Evolutionary conservation across 2,888 invertebrate species (phyloP), one percentile per base, ranked within the genome.

Genomic region (Scaptomyza caliginosa): DNA sequence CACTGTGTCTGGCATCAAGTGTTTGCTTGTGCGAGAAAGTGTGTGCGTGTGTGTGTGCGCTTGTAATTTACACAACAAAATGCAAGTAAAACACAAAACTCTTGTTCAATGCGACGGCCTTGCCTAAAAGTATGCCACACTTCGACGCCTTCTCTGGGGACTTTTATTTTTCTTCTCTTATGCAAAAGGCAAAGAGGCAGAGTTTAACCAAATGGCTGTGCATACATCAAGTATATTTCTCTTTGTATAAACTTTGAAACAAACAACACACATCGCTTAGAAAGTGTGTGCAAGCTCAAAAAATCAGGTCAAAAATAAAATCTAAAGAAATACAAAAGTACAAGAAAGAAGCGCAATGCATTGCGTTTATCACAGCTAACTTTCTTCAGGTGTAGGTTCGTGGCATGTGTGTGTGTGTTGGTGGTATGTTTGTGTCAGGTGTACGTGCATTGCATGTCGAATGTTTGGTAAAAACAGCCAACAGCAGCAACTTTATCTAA

Each of bases 401-500:
- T 42, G 46, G n/a, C n/a, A n/a, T 26, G 40, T 26, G 63, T 56
- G 39, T 57, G 26, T 50, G 58, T 26, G 39, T 50, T 36, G 26
- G 51, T 56, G 38, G 57, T 48, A 48, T 56, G 28, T 38, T 59
- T 62, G 63, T 64, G 36, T 55, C 65, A n/a, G 36, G 26, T 2
- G 24, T 74, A 84, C 83, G 83, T 84, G 83, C 87, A 82, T 63
- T 70, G 83, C 83, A 84, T 84, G 74, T 77, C 60, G 74, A 83
- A 77, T 85, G 82, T 77, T 84, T 78, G 67, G 64, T 52, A 69
- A 75, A 86, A 80, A 70, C 81, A 74, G 66, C 69, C 63, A 71
- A 56, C 72, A 67, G 55, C 59, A 73, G 80, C 77, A 84, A 84
- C 87, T 84, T 84, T 85, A 82, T 87, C 82, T 85, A 67, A 77